phyloP scores from a whole-genome alignment of 2,888 invertebrate species.

The Melieria crassipennis region DNA sequence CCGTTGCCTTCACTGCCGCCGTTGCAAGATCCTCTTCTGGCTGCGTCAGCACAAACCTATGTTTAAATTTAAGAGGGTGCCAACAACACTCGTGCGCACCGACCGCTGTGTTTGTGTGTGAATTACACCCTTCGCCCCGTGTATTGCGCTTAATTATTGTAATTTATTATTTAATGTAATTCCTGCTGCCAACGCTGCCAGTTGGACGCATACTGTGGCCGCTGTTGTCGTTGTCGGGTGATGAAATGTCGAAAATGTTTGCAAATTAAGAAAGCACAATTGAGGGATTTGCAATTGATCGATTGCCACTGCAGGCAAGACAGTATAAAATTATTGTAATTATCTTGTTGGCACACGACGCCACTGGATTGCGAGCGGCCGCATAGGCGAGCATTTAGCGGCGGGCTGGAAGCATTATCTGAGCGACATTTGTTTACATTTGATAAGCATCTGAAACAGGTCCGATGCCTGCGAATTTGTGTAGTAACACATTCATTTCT shows the following conservation, averaged over 20 bases:
- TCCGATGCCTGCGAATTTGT: too few species aligned
- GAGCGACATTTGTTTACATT: neutral
- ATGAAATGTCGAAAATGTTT: constrained; percentile 58
- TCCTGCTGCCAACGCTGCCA: constrained; percentile 17
- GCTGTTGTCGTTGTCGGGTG: constrained; percentile 45
- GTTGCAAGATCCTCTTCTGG: constrained; percentile 42
- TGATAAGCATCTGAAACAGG: neutral
- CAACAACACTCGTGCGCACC: constrained; percentile 56
- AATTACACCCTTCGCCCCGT: constrained; percentile 53
- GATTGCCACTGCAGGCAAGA: constrained; percentile 56
- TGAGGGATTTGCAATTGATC: constrained; percentile 53
- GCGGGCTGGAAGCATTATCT: neutral
- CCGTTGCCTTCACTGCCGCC: constrained; percentile 32
- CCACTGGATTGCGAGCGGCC: constrained; percentile 19
- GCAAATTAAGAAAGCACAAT: constrained; percentile 51
- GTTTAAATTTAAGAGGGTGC: constrained; percentile 63
- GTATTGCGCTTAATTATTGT: constrained; percentile 65
- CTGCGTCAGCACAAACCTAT: constrained; percentile 52
- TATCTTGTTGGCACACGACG: constrained; percentile 43
- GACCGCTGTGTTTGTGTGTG: constrained; percentile 49
- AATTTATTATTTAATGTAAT: constrained; percentile 55
- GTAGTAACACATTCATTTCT: too few species aligned
- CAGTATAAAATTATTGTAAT: constrained; percentile 55
- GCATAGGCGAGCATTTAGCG: too few species aligned
- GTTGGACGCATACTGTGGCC: neutral